Evolutionary conservation across 92 coral and sea anemone genomes (phyloP), one percentile per base, ranked within the genome.

Genomic region (Actinostola sp.): DNA sequence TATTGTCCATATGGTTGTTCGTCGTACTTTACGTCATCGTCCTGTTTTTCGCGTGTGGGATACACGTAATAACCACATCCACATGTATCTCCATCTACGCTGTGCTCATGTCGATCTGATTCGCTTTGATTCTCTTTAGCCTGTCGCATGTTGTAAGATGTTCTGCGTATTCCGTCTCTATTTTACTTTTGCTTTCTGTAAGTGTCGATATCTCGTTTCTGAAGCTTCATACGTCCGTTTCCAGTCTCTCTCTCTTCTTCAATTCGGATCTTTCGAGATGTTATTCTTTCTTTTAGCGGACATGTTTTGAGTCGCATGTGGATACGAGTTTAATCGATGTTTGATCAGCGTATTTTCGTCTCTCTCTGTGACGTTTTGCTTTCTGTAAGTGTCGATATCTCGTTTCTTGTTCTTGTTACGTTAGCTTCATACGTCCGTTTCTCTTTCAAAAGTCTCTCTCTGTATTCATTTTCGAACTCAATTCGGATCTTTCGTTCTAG

Each of bases 31-130:
- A 30, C 36, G 28, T 27, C 63, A 57, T 27, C 28, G 5, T 23
- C 30, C 5, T 23, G 59, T 21, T 52, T 57, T 8, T n/a, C 39
- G n/a, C 21, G 63, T 30, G n/a, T n/a, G 39, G 63, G 63, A 26
- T 57, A 57, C 19, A 57, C 63, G 63, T 12, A 27, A 57, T 57
- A 19, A 17, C n/a, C 39, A 27, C 63, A 28, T 30, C 63, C 63
- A 2, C 59, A 66, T 6, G 72, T 25, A 20, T 43, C 19, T 48
- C 56, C 56, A 28, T 53, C 33, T 1, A 10, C 45, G 13, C 34
- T 66, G 0, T 51, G 1, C 1, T 45, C 42, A 13, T 43, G 25
- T 16, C 29, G n/a, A n/a, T n/a, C 72, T 28, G 24, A 41, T 1
- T 39, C 53, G 13, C 41, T 46, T 7, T 1, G 11, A 52, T 34